These are phyloP conservation scores for Decapterus maruadsi DNA, from an alignment of 2,797 vertebrate species.

Conservation along the genomic window DNA sequence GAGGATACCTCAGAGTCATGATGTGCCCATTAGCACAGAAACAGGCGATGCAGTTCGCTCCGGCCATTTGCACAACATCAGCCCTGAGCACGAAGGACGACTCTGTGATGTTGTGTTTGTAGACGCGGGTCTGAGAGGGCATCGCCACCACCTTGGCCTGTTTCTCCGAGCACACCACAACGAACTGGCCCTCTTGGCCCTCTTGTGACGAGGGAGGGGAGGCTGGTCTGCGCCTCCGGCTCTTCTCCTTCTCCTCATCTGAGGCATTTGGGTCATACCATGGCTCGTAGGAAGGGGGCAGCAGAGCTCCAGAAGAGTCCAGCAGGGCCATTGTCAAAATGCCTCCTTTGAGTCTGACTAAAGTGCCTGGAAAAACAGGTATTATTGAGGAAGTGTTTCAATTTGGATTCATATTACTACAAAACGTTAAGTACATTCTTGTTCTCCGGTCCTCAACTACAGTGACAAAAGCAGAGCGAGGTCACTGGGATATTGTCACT, in stretches of 20 bases:
- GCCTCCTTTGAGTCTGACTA: slow-evolving; percentile 92
- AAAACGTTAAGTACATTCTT: background rate
- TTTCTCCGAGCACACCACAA: slow-evolving; percentile 97
- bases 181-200: slow-evolving; percentile 92
- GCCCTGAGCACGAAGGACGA: slow-evolving; percentile 95
- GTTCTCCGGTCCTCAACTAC: background rate
- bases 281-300: slow-evolving; percentile 91
- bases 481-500: background rate
- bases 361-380: slow-evolving; percentile 84
- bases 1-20: slow-evolving; percentile 95
- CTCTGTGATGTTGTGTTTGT: slow-evolving; percentile 98
- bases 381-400: background rate
- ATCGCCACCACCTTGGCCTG: slow-evolving; percentile 96
- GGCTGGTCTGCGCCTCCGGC: slow-evolving; percentile 89
- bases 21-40: slow-evolving; percentile 99
- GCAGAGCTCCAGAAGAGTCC: slow-evolving; percentile 89
- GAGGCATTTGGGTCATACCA: slow-evolving; percentile 94
- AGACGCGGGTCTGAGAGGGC: slow-evolving; percentile 92
- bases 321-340: slow-evolving; percentile 94
- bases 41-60: slow-evolving; percentile 93
- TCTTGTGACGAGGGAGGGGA: slow-evolving; percentile 93
- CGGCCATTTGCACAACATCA: slow-evolving; percentile 92
- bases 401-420: background rate
- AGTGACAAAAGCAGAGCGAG: background rate
- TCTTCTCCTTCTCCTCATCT: slow-evolving; percentile 95